These are phyloP conservation scores for Bucorvus abyssinicus DNA, from an alignment of 2,797 vertebrate species.

Conservation along the genomic window DNA sequence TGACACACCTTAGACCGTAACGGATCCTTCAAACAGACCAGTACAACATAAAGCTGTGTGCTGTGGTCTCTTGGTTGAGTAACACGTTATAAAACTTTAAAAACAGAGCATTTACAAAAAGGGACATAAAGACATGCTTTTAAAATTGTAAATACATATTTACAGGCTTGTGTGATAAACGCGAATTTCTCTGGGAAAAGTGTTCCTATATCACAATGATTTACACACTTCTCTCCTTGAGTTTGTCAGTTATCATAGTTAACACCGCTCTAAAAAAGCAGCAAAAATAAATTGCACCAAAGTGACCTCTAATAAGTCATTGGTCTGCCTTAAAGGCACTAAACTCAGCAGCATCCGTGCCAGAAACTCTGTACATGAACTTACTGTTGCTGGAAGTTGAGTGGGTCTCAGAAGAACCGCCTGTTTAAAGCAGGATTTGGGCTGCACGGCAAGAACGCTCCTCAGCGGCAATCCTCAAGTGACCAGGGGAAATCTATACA, in stretches of 20 bases:
- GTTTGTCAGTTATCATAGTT: background rate
- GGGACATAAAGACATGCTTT: conserved; percentile 72
- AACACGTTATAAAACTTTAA: conserved; percentile 75
- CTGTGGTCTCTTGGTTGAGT: conserved; percentile 45
- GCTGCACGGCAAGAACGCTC: background rate
- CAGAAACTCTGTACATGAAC: background rate
- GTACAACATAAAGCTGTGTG: background rate
- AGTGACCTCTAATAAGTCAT: background rate
- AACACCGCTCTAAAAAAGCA: background rate
- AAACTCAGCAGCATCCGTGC: conserved; percentile 25
- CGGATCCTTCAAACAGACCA: background rate
- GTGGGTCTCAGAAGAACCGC: background rate
- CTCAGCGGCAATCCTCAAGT: background rate
- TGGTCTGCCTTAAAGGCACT: conserved; percentile 70
- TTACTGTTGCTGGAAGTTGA: background rate
- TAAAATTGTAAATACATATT: conserved; percentile 73
- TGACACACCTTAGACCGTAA: background rate
- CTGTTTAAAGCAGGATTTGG: background rate
- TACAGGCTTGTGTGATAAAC: conserved; percentile 65
- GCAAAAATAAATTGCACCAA: conserved; percentile 35
- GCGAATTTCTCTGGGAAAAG: conserved; percentile 57
- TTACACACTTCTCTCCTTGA: conserved; percentile 29
- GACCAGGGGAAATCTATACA: background rate
- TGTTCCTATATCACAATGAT: background rate
- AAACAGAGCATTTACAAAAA: conserved; percentile 74